Conservation (phyloP, 92 coral and sea anemone genomes). For the Epizoanthus stellaris region DNA sequence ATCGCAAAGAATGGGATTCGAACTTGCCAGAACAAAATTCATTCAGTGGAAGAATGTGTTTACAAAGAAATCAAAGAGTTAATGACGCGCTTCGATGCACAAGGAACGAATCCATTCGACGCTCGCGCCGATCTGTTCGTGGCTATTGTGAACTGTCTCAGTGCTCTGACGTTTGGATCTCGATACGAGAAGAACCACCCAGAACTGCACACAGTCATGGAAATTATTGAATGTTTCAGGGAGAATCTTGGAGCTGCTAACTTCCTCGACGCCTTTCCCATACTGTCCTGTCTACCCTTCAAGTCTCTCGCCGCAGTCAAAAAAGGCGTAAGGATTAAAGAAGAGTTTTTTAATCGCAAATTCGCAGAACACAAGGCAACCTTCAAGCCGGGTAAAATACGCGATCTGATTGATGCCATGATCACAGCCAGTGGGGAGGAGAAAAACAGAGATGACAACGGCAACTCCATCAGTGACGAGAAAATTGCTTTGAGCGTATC, state of each 20-base stretch:
- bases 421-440: slow-evolving; percentile 25
- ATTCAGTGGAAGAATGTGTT: slow-evolving; percentile 61
- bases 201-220: slow-evolving; percentile 67
- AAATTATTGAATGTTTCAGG: slow-evolving; percentile 62
- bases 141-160: slow-evolving; percentile 71
- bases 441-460: slow-evolving; percentile 28
- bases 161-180: slow-evolving; percentile 69
- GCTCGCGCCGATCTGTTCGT: slow-evolving; percentile 58
- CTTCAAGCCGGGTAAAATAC: slow-evolving; percentile 44
- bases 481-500: slow-evolving; percentile 11
- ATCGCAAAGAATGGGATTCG: slow-evolving; percentile 63
- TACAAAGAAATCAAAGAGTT: slow-evolving; percentile 67
- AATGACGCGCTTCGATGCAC: slow-evolving; percentile 44
- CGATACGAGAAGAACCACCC: slow-evolving; percentile 61
- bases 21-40: slow-evolving; percentile 39
- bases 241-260: slow-evolving; percentile 83
- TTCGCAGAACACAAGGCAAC: slow-evolving; percentile 70
- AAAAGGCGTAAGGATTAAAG: slow-evolving; percentile 56
- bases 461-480: slow-evolving; percentile 12
- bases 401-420: slow-evolving; percentile 35
- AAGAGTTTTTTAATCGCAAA: slow-evolving; percentile 71
- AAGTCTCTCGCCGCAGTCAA: slow-evolving; percentile 55
- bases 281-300: slow-evolving; percentile 71
- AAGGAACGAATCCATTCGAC: slow-evolving; percentile 58
- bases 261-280: slow-evolving; percentile 85